These are phyloP conservation scores for Periphyllus acericola DNA, from an alignment of 2,888 invertebrate genomes.

Conservation along the genomic window DNA sequence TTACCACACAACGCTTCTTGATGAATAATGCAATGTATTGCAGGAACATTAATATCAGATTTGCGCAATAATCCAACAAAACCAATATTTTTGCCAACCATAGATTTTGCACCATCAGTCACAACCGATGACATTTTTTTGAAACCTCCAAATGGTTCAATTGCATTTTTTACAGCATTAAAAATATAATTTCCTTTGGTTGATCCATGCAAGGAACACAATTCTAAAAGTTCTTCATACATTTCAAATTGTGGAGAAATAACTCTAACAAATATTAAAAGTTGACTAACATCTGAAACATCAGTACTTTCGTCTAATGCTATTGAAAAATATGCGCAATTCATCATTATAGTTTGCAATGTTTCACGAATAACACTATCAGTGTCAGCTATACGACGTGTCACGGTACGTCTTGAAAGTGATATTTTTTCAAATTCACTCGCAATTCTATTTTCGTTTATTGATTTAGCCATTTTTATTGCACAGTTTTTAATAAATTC, in stretches of 20 bases:
- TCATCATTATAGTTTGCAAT: conserved; percentile 27
- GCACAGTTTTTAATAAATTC: conserved; percentile 10
- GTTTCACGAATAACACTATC: conserved; percentile 27
- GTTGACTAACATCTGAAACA: conserved; percentile 1
- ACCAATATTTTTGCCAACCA: conserved; percentile 63
- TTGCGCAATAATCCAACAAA: conserved; percentile 61
- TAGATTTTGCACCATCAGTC: conserved; percentile 56
- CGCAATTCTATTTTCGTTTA: background rate
- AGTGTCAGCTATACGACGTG: conserved; percentile 25
- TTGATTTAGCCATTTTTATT: conserved; percentile 6
- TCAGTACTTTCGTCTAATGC: conserved; percentile 13
- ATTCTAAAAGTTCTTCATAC: conserved; percentile 55
- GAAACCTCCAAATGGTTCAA: too few species aligned
- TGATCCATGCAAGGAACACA: conserved; percentile 58
- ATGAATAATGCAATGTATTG: conserved; percentile 63
- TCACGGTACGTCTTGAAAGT: conserved; percentile 12
- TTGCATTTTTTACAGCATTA: conserved; percentile 60
- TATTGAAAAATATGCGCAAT: conserved; percentile 25
- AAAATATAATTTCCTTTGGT: conserved; percentile 61
- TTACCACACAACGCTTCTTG: conserved; percentile 62
- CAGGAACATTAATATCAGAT: conserved; percentile 62
- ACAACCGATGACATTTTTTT: too few species aligned
- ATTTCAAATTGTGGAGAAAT: conserved; percentile 51
- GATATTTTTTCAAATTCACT: conserved; percentile 18
- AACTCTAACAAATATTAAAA: background rate